Evolutionary conservation across 2,797 vertebrate genomes (phyloP), one percentile per base, ranked within the genome.

Genomic region (Peromyscus nudipes): DNA sequence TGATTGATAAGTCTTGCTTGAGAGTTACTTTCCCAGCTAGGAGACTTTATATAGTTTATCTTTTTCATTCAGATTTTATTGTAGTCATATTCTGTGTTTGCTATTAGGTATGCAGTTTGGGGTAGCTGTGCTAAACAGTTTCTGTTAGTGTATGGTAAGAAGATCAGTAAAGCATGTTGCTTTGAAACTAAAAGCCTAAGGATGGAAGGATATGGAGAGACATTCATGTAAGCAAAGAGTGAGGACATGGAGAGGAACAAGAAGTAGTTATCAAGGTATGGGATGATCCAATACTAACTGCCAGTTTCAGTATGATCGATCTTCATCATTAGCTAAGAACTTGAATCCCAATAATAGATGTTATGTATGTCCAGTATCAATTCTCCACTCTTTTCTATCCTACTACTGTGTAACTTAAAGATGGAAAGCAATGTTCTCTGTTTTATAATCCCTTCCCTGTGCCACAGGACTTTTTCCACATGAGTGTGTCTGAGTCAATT

Each of bases 21-120:
- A 93, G 93, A 93, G 43, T 96, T n/a, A 46, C 27, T 76, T 64
- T 57, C 14, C 8, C 80, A 37, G 62, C 3, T 83, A 90, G 43
- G 69, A 91, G 19, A 2, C 52, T 75, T 96, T 94, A 89, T 27
- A 37, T 75, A 4, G 21, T 92, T 49, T 75, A 29, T 92, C 65
- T 83, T 89, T 64, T 46, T 91, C 73, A 79, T 10, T 12, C 23
- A 76, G 62, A n/a, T 52, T 49, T 34, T 89, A 83, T n/a, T 64
- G 19, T 62, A 90, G 34, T 71, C 69, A 4, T n/a, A 14, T 67
- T 93, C 10, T 95, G 57, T 17, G 69, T 85, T 71, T 31, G 19
- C 40, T 91, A 21, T 77, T 88, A 46, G 37, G 34, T 79, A 69
- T 5, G 82, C 73, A 86, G 23, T 64, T 82, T 85, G n/a, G n/a